Conservation (phyloP, 2,888 invertebrate genomes). For the Philereme transversata region DNA sequence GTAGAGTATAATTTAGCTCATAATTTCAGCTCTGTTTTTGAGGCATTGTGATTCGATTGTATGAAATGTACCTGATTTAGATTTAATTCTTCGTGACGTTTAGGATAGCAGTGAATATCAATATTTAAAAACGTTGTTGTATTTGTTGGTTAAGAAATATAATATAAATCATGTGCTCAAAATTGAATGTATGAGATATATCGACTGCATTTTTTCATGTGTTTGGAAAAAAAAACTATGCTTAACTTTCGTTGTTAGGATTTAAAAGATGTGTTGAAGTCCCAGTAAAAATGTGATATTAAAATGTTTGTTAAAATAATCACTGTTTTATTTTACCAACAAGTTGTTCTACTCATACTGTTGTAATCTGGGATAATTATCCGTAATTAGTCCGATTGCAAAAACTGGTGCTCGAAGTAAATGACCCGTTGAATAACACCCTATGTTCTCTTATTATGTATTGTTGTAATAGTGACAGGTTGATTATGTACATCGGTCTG, state of each 20-base stretch:
- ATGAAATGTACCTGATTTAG: slow-evolving; percentile 76
- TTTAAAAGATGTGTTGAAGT: slow-evolving; percentile 59
- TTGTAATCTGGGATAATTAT: slow-evolving; percentile 20
- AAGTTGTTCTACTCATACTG: slow-evolving; percentile 35
- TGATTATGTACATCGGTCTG: slow-evolving; percentile 40
- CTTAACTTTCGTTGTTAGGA: slow-evolving; percentile 57
- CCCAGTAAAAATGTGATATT: slow-evolving; percentile 82
- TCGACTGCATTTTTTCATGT: slow-evolving; percentile 41
- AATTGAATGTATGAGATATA: slow-evolving; percentile 37
- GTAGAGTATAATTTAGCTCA: slow-evolving; percentile 45
- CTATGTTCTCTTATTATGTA: slow-evolving; percentile 37
- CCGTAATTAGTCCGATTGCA: slow-evolving; percentile 10
- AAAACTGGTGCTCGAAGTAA: slow-evolving; percentile 24
- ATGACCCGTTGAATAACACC: slow-evolving; percentile 30
- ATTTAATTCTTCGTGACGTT: slow-evolving; percentile 55
- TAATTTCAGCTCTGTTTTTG: slow-evolving; percentile 48
- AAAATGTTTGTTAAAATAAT: slow-evolving; percentile 66
- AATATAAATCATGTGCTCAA: slow-evolving; percentile 44
- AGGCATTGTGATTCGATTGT: slow-evolving; percentile 42
- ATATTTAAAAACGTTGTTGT: slow-evolving; percentile 32
- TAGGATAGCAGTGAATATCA: slow-evolving; percentile 55
- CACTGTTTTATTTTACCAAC: slow-evolving; percentile 31
- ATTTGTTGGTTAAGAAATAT: slow-evolving; percentile 36
- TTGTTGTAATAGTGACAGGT: slow-evolving; percentile 44
- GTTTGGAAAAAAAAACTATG: slow-evolving; percentile 49